phyloP scores from a whole-genome alignment of 2,797 vertebrate species.

The Emydoidea blandingii region DNA sequence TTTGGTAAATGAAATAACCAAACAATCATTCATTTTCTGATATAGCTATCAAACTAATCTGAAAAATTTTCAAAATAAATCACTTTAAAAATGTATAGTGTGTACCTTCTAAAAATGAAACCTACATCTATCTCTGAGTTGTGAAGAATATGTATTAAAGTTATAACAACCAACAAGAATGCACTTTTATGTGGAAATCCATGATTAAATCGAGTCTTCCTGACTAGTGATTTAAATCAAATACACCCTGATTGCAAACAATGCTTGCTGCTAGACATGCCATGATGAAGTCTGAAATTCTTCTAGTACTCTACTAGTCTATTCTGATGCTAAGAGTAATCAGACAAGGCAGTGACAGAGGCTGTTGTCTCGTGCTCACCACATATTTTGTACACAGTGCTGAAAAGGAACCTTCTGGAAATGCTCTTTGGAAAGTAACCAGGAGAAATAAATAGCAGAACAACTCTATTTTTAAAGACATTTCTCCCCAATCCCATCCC shows the following conservation, averaged over 20 bases:
- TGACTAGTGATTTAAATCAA: too few species aligned
- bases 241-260: not conserved
- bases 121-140: too few species aligned
- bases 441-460: not conserved
- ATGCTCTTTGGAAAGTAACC: not conserved
- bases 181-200: too few species aligned
- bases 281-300: rapidly evolving
- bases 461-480: not conserved
- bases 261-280: rapidly evolving
- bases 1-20: too few species aligned
- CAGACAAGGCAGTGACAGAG: rapidly evolving
- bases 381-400: rapidly evolving
- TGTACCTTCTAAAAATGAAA: too few species aligned
- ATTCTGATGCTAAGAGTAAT: not conserved
- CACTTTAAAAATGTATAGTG: too few species aligned
- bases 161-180: too few species aligned
- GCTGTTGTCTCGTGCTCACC: not conserved
- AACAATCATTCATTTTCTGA: too few species aligned
- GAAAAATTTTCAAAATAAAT: too few species aligned
- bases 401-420: not conserved
- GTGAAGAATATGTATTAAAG: too few species aligned
- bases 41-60: too few species aligned
- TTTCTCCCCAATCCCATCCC: not conserved
- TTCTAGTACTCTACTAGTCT: rapidly evolving
- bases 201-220: too few species aligned